Percentiles rank a stretch among this genome's conserved stretches.
phyloP scores from a whole-genome alignment of 2,797 vertebrate species.

The Cyprinodon diabolis region DNA sequence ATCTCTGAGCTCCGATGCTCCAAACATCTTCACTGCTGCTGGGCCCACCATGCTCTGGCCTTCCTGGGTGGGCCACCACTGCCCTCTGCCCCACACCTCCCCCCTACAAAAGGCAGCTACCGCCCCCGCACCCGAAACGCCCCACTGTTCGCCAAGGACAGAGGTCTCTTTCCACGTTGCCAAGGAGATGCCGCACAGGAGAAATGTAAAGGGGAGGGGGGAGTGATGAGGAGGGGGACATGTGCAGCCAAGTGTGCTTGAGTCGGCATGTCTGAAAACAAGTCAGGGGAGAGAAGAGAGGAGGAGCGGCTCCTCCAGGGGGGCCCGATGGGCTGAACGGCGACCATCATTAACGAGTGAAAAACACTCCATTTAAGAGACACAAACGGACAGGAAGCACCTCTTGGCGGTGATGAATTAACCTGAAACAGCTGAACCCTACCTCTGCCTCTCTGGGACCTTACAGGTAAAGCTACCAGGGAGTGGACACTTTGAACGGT shows the following conservation, averaged over 20 bases:
- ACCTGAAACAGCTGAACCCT: too few relatives aligned
- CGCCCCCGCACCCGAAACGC: slow-evolving; percentile 61
- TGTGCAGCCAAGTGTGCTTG: slow-evolving; percentile 84
- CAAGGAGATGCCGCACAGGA: slow-evolving; percentile 84
- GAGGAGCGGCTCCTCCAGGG: slow-evolving; percentile 17
- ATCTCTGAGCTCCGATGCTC: slow-evolving; percentile 58
- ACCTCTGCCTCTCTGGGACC: too few relatives aligned
- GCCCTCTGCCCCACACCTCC: slow-evolving; percentile 39
- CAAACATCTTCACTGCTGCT: slow-evolving; percentile 57
- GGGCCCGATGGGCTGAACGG: too few relatives aligned
- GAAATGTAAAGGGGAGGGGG: slow-evolving; percentile 75
- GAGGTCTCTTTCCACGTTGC: slow-evolving; percentile 85
- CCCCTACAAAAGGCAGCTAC: slow-evolving; percentile 3
- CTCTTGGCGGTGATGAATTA: too few relatives aligned
- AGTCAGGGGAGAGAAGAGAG: slow-evolving; percentile 63
- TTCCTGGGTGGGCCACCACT: slow-evolving; percentile 73
- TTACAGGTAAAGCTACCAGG: too few relatives aligned
- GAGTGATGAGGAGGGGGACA: slow-evolving; percentile 48
- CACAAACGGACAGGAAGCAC: too few relatives aligned
- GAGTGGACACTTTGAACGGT: background rate
- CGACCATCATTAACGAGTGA: too few relatives aligned
- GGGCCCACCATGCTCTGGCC: slow-evolving; percentile 58
- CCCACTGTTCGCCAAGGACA: slow-evolving; percentile 79
- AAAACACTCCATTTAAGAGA: too few relatives aligned
- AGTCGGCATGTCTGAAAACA: slow-evolving; percentile 80